Evolutionary conservation across 2,888 invertebrate genomes (phyloP).

Genomic region (Schrankia costaestrigalis): DNA sequence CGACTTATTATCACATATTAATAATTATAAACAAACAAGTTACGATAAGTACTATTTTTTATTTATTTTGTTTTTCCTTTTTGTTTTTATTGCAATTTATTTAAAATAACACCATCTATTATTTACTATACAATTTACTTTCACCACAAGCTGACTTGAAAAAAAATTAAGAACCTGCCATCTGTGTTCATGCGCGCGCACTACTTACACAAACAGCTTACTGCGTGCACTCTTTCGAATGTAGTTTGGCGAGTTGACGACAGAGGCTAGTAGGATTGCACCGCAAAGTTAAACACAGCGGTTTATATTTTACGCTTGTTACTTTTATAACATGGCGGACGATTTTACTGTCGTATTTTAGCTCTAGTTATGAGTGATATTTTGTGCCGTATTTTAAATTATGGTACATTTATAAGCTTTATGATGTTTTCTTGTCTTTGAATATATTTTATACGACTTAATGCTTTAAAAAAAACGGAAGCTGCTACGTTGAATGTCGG

Average conservation of each 20-base stretch:
- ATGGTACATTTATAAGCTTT: no score
- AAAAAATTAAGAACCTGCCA: constrained; percentile 61
- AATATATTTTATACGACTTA: no score
- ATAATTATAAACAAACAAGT: no score
- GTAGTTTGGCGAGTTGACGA: constrained; percentile 30
- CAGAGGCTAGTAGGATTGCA: constrained; percentile 41
- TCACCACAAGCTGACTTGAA: constrained; percentile 21
- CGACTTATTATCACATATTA: no score
- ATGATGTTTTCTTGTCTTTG: no score
- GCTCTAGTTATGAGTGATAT: constrained; percentile 2
- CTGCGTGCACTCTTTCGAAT: constrained; percentile 17
- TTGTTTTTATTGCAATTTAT: not conserved
- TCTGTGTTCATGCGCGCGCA: constrained; percentile 61
- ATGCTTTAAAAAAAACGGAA: no score
- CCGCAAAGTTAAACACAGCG: constrained; percentile 2
- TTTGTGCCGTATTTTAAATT: constrained; percentile 2
- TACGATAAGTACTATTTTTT: no score
- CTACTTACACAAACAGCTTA: constrained; percentile 32
- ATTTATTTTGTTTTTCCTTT: not conserved
- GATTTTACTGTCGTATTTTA: constrained; percentile 1
- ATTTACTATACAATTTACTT: constrained; percentile 39
- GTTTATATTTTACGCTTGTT: constrained; percentile 7
- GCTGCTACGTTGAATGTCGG: no score
- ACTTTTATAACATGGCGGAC: constrained; percentile 6
- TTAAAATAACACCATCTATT: constrained; percentile 60